These are phyloP conservation scores for Eupsilia transversa DNA, from an alignment of 2,888 invertebrate genomes.

Conservation along the genomic window DNA sequence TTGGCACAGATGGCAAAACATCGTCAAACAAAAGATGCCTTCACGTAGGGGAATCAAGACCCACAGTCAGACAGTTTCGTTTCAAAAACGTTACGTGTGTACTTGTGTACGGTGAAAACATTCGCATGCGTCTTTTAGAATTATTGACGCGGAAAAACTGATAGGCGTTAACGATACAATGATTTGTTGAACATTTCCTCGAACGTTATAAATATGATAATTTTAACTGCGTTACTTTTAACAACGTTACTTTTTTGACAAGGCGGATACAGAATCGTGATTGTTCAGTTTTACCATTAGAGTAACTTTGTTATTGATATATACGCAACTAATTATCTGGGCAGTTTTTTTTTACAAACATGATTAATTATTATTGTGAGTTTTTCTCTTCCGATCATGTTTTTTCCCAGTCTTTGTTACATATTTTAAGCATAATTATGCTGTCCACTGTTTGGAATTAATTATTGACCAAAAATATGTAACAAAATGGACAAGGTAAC, in stretches of 20 bases:
- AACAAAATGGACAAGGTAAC: slow-evolving; percentile 35
- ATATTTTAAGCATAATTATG: slow-evolving; percentile 24
- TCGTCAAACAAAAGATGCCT: neutral
- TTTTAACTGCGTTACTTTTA: slow-evolving; percentile 2
- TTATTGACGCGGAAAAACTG: slow-evolving; percentile 31
- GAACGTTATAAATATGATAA: slow-evolving; percentile 19
- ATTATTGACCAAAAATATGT: slow-evolving; percentile 26
- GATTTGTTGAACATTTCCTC: slow-evolving; percentile 47
- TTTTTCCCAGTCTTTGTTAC: slow-evolving; percentile 16
- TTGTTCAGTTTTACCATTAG: slow-evolving; percentile 20
- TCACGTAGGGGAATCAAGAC: neutral
- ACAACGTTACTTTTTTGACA: slow-evolving; percentile 36
- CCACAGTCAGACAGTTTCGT: neutral
- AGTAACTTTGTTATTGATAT: slow-evolving; percentile 42
- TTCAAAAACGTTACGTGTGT: neutral
- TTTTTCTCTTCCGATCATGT: slow-evolving; percentile 36
- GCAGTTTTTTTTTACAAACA: slow-evolving; percentile 32
- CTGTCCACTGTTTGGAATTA: neutral
- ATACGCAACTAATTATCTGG: slow-evolving; percentile 37
- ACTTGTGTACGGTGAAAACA: neutral
- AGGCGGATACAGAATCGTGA: slow-evolving; percentile 44
- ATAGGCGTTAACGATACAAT: slow-evolving; percentile 39
- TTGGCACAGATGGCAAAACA: neutral
- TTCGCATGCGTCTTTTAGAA: slow-evolving; percentile 4
- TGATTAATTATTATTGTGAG: slow-evolving; percentile 48